Base-by-base conservation (phyloP, 2,888 invertebrate genomes). In the Thumatha senex region DNA sequence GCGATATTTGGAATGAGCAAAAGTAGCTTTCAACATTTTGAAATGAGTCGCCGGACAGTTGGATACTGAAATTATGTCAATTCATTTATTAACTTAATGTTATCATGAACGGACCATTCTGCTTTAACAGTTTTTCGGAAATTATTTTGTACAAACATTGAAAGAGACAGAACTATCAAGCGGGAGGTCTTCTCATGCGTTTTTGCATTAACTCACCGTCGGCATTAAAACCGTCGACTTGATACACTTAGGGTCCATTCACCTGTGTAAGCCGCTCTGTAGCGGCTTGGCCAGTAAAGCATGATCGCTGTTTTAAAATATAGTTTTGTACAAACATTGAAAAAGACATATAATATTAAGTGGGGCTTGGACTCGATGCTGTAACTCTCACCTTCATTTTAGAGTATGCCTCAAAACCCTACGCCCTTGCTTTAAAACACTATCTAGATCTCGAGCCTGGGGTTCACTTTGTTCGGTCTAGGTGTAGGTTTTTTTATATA, bases 1-100 rank as follows among this genome's bases (percentile, higher is more conserved):
- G 80, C 79, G 80, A 82, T 83, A 87, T 86, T 84, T 80, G 77
- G 76, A 70, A 67, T 58, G 75, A 78, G 80, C 82, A 88, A 86
- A 86, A 86, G 80, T 81, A 77, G 56, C 68, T 73, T 82, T 80
- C 80, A 80, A 76, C 81, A 78, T 24, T 81, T 86, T 84, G 84
- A 83, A 86, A 88, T 87, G 84, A 87, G 80, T 85, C 76, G 76
- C 79, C 76, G 71, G 79, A 69, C 64, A 65, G 70, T 57, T 58
- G 66, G 62, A 57, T 59, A 56, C 56, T 61, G 70, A 57, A 61
- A 54, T 63, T 63, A 61, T 31, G 63, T 48, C 61, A 67, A 70
- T 71, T 69, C 56, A 24, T 24, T 4, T 24, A 5, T 24, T 2
- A 24, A 66, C 63, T 60, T 53, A 58, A 65, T 45, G 13, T 12